Base-by-base conservation (phyloP, 1,140 invertebrate genomes). In the Brachionus asplanchnoidis region DNA sequence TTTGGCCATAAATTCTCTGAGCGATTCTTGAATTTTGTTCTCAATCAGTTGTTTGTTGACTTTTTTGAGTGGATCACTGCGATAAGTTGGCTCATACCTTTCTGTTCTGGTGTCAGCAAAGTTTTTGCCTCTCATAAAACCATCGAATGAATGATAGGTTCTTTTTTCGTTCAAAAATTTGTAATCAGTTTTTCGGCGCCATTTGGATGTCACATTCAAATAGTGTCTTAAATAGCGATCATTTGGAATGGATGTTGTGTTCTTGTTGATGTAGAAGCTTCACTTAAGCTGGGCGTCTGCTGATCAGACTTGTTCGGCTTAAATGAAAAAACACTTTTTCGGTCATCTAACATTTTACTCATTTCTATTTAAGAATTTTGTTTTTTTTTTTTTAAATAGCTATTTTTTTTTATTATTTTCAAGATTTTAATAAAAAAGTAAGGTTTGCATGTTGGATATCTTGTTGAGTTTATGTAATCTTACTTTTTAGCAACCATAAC, bases 41-140 rank as follows among this genome's bases (percentile, higher is more conserved):
- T 73, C 12, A 17, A 73, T 20, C 17, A 42, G 5, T 17, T 73
- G 7, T n/a, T 42, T 20, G 17, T 73, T 20, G 2, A 73, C 11
- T 73, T 73, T 2, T 73, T 73, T 73, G 32, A 17, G 8, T 5
- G 68, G 68, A 9, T 73, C 68, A 23, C 17, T 36, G 14, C 17
- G 68, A 73, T 73, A 73, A 73, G 68, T 73, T 20, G 68, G 68
- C 36, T 73, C 68, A 20, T 73, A 73, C n/a, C 42, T 44, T 17
- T 20, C 8, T 42, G 17, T 0, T 17, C 36, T 4, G 2, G 3
- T 23, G 17, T 40, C 14, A 42, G 11, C 68, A n/a, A 73, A 40
- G 9, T 42, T 12, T 14, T 40, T 73, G 9, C 12, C n/a, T 8
- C 23, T 40, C 68, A 46, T 20, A 9, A 73, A n/a, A 17, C 36